Evolutionary conservation across 2,888 invertebrate species (phyloP).

Genomic region (Theodoxus fluviatilis): DNA sequence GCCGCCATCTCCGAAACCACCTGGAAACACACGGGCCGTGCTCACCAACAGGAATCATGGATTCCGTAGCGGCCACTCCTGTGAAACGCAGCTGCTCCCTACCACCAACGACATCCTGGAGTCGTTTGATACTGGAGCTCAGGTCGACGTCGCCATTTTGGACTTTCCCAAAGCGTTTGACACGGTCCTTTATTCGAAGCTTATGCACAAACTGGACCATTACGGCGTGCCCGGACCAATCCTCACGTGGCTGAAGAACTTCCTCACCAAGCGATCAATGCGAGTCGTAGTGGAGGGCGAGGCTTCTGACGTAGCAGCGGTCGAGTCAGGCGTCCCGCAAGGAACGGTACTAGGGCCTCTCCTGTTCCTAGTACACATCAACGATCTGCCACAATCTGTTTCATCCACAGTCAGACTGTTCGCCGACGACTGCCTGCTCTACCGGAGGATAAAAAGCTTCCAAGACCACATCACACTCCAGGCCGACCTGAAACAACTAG

Average conservation of each 20-base stretch:
- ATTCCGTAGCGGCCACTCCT: conserved; percentile 24
- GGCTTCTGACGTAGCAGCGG: neutral
- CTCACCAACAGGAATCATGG: conserved; percentile 33
- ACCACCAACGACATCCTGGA: neutral
- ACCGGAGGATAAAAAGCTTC: neutral
- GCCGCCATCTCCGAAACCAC: conserved; percentile 30
- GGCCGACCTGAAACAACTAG: neutral
- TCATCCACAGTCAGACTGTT: conserved; percentile 4
- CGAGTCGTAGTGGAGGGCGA: neutral
- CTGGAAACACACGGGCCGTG: conserved; percentile 31
- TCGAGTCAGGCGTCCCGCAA: conserved; percentile 15
- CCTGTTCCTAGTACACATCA: conserved; percentile 23
- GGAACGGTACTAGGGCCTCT: conserved; percentile 20
- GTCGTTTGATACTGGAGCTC: neutral
- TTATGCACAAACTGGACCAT: neutral
- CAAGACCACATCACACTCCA: conserved; percentile 10
- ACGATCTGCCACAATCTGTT: neutral
- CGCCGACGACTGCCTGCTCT: conserved; percentile 21
- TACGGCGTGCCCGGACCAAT: neutral
- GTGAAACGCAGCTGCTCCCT: conserved; percentile 32
- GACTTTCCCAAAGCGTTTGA: conserved; percentile 1
- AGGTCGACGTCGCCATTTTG: neutral
- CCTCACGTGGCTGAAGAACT: conserved; percentile 5
- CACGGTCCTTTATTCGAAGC: neutral
- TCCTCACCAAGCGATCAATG: neutral